A percentile compares a stretch with the other conserved stretches of the same genome.
phyloP scores from a whole-genome alignment of 2,113 vertebrate species.

The Puntigrus tetrazona region DNA sequence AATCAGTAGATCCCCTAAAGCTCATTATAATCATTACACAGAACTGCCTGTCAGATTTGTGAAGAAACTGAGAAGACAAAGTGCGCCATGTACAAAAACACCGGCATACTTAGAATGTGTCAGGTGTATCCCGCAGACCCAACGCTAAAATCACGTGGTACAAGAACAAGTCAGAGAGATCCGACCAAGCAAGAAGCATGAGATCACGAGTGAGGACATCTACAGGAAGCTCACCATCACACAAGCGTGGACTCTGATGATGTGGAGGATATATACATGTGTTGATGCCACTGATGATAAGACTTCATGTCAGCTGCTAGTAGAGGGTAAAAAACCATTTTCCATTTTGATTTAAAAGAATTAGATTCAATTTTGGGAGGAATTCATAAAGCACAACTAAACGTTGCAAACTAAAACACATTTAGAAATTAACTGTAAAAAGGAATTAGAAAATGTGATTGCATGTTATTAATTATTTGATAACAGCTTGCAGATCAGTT shows the following conservation, averaged over 20 bases:
- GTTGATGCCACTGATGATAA: conserved; percentile 88
- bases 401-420: neutral
- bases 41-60: conserved; percentile 91
- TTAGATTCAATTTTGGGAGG: neutral
- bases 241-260: conserved; percentile 80
- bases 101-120: conserved; percentile 90
- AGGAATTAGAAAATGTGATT: neutral
- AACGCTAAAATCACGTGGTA: conserved; percentile 89
- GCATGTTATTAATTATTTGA: neutral
- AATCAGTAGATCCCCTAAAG: neutral
- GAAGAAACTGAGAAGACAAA: conserved; percentile 91
- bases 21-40: conserved; percentile 69
- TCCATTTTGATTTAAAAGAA: neutral
- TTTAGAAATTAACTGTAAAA: neutral
- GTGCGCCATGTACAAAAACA: conserved; percentile 95
- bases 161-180: conserved; percentile 81
- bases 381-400: neutral
- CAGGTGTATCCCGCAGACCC: conserved; percentile 90
- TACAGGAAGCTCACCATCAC: conserved; percentile 91
- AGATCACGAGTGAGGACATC: conserved; percentile 86
- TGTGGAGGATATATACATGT: conserved; percentile 89
- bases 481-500: conserved; percentile 24
- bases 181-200: conserved; percentile 76
- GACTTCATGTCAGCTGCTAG: conserved; percentile 89
- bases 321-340: conserved; percentile 85